Conservation (phyloP, 2,113 vertebrate genomes). For the Chaetodon trifascialis region DNA sequence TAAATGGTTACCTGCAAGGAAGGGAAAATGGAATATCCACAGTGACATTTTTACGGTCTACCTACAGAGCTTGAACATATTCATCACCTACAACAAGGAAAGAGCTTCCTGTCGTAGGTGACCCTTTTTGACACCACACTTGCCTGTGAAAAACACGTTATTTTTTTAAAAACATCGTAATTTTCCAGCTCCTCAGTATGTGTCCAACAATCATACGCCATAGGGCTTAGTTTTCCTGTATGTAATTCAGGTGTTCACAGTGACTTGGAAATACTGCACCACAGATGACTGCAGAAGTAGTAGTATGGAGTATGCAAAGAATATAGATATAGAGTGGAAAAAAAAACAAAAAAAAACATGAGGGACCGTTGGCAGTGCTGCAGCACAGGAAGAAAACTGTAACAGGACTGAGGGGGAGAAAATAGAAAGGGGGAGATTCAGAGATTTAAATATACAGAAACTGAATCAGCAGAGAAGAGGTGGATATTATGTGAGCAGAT, state of each 20-base stretch:
- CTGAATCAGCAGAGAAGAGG: constrained; percentile 56
- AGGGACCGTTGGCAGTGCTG: not conserved
- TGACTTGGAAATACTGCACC: constrained; percentile 12
- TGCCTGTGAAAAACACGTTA: not conserved
- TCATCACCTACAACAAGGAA: constrained; percentile 7
- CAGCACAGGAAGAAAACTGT: constrained; percentile 15
- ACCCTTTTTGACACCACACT: not conserved
- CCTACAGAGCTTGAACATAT: not conserved
- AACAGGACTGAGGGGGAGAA: not conserved
- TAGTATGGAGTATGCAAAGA: not conserved
- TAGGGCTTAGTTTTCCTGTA: not conserved
- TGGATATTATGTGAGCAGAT: constrained; percentile 55
- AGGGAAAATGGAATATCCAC: constrained; percentile 13
- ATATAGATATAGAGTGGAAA: not conserved
- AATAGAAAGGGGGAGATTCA: not conserved
- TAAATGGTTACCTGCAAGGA: constrained; percentile 12
- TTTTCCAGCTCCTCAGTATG: constrained; percentile 2
- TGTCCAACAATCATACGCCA: not conserved
- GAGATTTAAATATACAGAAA: constrained; percentile 49
- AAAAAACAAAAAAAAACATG: constrained; percentile 29
- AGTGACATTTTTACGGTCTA: constrained; percentile 21
- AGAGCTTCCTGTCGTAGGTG: not conserved
- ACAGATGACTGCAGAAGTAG: constrained; percentile 8
- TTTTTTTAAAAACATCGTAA: not conserved
- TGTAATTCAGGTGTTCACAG: not conserved